Conservation (phyloP, 2,888 invertebrate species). For the Xestia sexstrigata region DNA sequence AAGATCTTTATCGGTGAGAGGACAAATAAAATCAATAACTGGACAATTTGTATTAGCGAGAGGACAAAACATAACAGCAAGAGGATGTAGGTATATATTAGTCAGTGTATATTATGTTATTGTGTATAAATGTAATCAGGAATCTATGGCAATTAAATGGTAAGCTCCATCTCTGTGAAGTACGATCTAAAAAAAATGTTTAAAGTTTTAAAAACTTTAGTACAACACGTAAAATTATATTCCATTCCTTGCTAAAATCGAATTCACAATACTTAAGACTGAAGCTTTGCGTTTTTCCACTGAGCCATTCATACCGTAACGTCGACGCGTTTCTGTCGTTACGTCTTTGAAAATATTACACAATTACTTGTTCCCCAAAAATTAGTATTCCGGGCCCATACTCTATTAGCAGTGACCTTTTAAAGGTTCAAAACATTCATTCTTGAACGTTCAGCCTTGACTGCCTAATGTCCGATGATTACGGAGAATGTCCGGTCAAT, state of each 20-base stretch:
- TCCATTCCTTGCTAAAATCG: neutral
- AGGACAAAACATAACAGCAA: neutral
- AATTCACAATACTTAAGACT: neutral
- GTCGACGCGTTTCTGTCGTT: neutral
- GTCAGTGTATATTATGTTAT: neutral
- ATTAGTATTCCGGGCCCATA: slow-evolving; percentile 45
- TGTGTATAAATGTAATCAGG: neutral
- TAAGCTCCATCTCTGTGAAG: neutral
- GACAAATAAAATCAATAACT: neutral
- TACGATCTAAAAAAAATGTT: neutral
- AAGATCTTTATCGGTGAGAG: neutral
- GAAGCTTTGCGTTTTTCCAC: neutral
- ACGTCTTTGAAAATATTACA: slow-evolving; percentile 26
- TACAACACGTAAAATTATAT: neutral
- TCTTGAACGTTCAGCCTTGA: slow-evolving; percentile 43
- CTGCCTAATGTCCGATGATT: slow-evolving; percentile 32
- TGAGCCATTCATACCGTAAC: neutral
- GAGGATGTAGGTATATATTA: neutral
- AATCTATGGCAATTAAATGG: neutral
- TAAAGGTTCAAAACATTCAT: slow-evolving; percentile 20
- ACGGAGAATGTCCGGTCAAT: slow-evolving; percentile 49
- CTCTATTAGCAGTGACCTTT: slow-evolving; percentile 56
- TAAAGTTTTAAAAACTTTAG: neutral
- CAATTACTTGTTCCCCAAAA: slow-evolving; percentile 31
- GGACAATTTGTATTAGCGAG: neutral